Conservation (phyloP, 2,888 invertebrate genomes). For the Dascillus cervinus region DNA sequence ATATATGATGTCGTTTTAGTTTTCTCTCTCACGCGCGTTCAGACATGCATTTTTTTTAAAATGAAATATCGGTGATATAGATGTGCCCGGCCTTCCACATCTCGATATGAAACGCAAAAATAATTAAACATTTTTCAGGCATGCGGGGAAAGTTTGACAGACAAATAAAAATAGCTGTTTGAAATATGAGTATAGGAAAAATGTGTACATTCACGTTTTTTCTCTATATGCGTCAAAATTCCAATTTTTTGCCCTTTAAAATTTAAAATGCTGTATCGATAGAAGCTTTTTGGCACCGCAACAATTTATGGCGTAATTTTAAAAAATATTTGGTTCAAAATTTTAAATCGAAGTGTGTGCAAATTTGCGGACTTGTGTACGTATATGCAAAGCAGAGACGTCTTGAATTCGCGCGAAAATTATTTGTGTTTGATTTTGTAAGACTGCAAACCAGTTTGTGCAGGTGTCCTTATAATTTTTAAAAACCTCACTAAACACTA, state of each 20-base stretch:
- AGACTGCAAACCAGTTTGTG: too few relatives aligned
- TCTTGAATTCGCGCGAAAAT: too few relatives aligned
- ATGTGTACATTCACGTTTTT: constrained; percentile 27
- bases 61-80: constrained; percentile 45
- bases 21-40: constrained; percentile 39
- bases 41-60: constrained; percentile 44
- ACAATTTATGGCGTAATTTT: too few relatives aligned
- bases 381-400: too few relatives aligned
- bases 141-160: constrained; percentile 46
- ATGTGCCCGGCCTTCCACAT: constrained; percentile 38
- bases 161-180: constrained; percentile 46
- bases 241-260: constrained; percentile 33
- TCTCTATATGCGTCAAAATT: constrained; percentile 24
- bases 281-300: constrained; percentile 39
- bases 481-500: too few relatives aligned
- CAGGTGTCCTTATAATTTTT: too few relatives aligned
- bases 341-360: too few relatives aligned
- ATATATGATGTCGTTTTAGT: constrained; percentile 44
- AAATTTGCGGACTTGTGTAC: too few relatives aligned
- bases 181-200: constrained; percentile 43
- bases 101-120: constrained; percentile 46
- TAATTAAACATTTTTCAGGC: constrained; percentile 47
- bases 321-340: too few relatives aligned
- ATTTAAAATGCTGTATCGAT: constrained; percentile 37
- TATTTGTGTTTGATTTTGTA: too few relatives aligned